Evolutionary conservation across 1,140 invertebrate species (phyloP), one percentile per base, ranked within the genome.

Genomic region (Mycetomoellerius zeteki): DNA sequence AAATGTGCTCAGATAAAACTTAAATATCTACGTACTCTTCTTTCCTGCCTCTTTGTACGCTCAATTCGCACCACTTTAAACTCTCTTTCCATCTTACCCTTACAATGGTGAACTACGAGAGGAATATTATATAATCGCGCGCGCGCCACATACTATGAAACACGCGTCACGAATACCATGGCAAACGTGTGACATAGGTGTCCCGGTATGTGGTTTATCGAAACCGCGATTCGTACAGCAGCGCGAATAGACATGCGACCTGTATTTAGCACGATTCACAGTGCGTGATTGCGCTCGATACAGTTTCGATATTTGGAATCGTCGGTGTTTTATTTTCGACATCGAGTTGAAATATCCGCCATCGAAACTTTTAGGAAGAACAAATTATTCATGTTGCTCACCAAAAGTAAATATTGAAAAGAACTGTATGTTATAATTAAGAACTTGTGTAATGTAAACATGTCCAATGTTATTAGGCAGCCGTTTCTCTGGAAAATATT

Each of bases 211-310:
- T 75, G 93, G 92, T 94, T 93, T 92, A 90, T 93, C 88, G 91
- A 91, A 92, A 93, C 92, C 92, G 72, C 92, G 89, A 93, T 91
- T 92, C 88, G 86, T 86, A 91, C 88, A 87, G 88, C 89, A 85
- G 92, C 87, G 88, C 90, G 91, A 93, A 93, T 92, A 93, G 92
- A 91, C 93, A 89, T 88, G 87, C 91, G 91, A 92, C 92, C 89
- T 86, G 86, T 88, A 92, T 93, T 92, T 88, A 86, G 85, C 71
- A 73, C 50, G 72, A 86, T 86, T 84, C 71, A 56, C 64, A 71
- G 37, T 37, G 69, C 54, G 24, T 73, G 69, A 84, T 60, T 75
- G 69, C 69, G 37, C 21, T 1, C 69, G n/a, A 50, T 69, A 24
- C 4, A 43, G 21, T 60, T 54, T n/a, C 33, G 8, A 14, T 7